These are phyloP conservation scores for Eustalomyia histrio DNA, from an alignment of 2,888 invertebrate species.

Conservation along the genomic window DNA sequence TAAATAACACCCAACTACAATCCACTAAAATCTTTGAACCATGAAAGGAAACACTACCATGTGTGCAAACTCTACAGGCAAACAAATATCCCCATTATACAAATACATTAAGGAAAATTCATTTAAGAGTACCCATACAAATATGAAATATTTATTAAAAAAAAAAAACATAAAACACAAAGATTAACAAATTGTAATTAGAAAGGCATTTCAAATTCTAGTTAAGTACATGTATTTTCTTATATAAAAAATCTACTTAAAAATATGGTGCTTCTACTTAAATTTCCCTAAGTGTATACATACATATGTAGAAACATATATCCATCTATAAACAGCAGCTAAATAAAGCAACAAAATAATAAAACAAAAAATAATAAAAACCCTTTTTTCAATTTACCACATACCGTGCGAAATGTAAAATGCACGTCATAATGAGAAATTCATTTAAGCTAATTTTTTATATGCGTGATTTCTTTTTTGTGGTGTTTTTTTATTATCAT, in stretches of 20 bases:
- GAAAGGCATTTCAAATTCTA: too few species aligned
- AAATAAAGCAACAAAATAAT: conserved; percentile 55
- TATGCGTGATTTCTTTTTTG: conserved; percentile 61
- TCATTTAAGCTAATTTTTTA: conserved; percentile 67
- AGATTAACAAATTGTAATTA: too few species aligned
- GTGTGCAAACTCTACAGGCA: not conserved
- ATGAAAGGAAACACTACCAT: conserved; percentile 34
- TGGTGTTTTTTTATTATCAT: not conserved
- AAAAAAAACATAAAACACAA: too few species aligned
- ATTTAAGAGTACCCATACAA: too few species aligned
- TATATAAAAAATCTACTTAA: too few species aligned
- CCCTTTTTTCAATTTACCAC: conserved; percentile 71
- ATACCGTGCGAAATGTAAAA: conserved; percentile 71
- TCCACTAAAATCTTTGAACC: conserved; percentile 39
- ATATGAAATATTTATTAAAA: too few species aligned
- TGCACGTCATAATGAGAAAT: conserved; percentile 71
- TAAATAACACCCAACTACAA: not conserved
- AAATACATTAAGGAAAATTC: not conserved
- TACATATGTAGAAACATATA: not conserved
- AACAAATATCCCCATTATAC: not conserved
- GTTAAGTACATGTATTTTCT: too few species aligned
- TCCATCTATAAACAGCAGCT: conserved; percentile 51
- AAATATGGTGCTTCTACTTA: not conserved
- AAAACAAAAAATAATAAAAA: conserved; percentile 40
- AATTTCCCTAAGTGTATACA: not conserved